These are phyloP conservation scores for Zootoca vivipara DNA, from an alignment of 2,113 vertebrate genomes.

Conservation along the genomic window DNA sequence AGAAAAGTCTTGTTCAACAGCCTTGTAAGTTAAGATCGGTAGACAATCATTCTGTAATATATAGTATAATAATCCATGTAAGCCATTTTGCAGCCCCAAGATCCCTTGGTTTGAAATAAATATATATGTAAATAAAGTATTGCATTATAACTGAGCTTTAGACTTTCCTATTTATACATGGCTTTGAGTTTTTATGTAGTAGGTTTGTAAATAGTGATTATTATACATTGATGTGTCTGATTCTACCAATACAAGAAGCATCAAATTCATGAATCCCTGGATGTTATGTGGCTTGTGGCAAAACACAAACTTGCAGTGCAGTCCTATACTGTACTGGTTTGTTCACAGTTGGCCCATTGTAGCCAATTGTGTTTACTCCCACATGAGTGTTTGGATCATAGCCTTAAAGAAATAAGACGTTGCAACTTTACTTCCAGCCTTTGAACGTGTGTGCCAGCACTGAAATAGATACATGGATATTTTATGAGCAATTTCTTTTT, in stretches of 20 bases:
- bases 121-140: neutral
- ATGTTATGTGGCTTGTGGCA: neutral
- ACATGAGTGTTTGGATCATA: neutral
- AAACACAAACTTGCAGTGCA: neutral
- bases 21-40: slow-evolving; percentile 45
- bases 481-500: neutral
- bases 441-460: slow-evolving; percentile 10
- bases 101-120: neutral
- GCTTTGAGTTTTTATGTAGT: neutral
- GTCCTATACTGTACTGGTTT: neutral
- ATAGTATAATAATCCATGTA: neutral
- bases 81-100: neutral
- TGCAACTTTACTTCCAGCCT: neutral
- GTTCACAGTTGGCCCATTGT: neutral
- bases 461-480: slow-evolving; percentile 21
- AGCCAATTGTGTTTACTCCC: neutral
- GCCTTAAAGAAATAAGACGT: neutral
- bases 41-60: slow-evolving; percentile 11
- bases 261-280: neutral
- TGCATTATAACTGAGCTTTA: neutral
- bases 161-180: neutral
- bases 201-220: slow-evolving; percentile 1
- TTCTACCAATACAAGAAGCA: neutral
- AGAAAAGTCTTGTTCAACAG: slow-evolving; percentile 54
- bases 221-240: neutral